These are phyloP conservation scores for Stegodyphus mimosarum DNA, from an alignment of 1,140 invertebrate species.

Conservation along the genomic window DNA sequence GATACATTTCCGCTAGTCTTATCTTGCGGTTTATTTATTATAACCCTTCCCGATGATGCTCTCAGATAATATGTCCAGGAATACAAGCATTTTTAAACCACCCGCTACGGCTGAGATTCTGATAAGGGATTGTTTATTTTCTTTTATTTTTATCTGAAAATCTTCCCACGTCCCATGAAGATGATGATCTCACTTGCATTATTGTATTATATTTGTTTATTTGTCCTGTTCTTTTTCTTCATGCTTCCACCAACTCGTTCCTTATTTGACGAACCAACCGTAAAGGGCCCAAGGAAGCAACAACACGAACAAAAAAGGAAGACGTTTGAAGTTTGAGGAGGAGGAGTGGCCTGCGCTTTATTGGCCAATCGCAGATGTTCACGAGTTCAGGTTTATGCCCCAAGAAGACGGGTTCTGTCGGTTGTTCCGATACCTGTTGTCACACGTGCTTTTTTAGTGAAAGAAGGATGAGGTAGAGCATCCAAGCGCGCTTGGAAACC, in stretches of 20 bases:
- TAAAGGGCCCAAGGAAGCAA: conserved; percentile 1
- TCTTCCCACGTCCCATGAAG: not conserved
- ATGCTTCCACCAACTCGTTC: conserved; percentile 5
- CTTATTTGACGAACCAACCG: conserved; percentile 39
- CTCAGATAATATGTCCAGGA: too few species aligned
- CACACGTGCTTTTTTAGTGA: conserved; percentile 48
- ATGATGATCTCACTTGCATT: not conserved
- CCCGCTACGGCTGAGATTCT: too few species aligned
- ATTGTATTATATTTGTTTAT: conserved; percentile 22
- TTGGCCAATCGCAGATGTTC: conserved; percentile 40
- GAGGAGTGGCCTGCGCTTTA: conserved; percentile 48
- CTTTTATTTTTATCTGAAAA: not conserved
- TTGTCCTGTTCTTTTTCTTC: conserved; percentile 5
- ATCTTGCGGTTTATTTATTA: not conserved
- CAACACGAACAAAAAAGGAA: conserved; percentile 52
- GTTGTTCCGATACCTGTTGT: conserved; percentile 24
- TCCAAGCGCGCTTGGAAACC: conserved; percentile 23
- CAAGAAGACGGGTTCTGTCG: conserved; percentile 14
- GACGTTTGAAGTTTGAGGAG: conserved; percentile 41
- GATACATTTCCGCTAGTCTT: not conserved
- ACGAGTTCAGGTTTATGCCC: conserved; percentile 50
- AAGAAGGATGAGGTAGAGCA: conserved; percentile 6
- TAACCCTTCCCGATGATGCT: not conserved
- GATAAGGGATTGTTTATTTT: conserved; percentile 24
- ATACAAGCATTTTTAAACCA: too few species aligned